These are phyloP conservation scores for Aquatica leii DNA, from an alignment of 2,888 invertebrate genomes.

Conservation along the genomic window DNA sequence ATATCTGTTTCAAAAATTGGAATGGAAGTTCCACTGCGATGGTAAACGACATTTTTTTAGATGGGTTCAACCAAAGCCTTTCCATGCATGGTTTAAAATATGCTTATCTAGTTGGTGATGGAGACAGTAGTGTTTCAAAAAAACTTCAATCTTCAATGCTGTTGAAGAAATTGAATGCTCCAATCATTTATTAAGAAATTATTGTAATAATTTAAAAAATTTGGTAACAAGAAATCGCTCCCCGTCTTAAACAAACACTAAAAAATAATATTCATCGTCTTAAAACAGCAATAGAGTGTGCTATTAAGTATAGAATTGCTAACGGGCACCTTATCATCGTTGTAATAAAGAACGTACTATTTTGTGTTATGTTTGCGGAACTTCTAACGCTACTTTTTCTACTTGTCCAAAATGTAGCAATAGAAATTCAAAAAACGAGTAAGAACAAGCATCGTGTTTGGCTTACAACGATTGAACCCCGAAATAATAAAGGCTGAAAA, in stretches of 20 bases:
- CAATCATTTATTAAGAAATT: conserved; percentile 29
- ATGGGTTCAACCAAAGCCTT: conserved; percentile 30
- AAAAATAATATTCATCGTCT: background rate
- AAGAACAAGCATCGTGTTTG: no score
- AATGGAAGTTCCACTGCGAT: conserved; percentile 28
- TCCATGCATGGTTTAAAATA: conserved; percentile 31
- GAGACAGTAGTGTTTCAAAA: conserved; percentile 33
- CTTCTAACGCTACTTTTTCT: no score
- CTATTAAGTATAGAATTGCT: background rate
- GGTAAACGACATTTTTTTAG: conserved; percentile 34
- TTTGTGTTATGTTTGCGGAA: no score
- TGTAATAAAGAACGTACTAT: no score
- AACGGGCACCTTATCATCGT: no score
- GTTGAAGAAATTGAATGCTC: conserved; percentile 34
- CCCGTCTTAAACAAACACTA: background rate
- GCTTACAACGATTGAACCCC: no score
- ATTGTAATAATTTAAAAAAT: background rate
- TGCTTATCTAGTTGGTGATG: conserved; percentile 32
- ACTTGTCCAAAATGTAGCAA: no score
- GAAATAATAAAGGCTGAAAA: no score
- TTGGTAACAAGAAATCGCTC: background rate
- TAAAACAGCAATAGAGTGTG: background rate
- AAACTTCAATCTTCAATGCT: conserved; percentile 22
- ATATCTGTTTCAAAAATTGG: conserved; percentile 39
- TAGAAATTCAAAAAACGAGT: no score